Evolutionary conservation across 1,140 invertebrate species (phyloP), one percentile per base, ranked within the genome.

Genomic region (Drosophila sp.): DNA sequence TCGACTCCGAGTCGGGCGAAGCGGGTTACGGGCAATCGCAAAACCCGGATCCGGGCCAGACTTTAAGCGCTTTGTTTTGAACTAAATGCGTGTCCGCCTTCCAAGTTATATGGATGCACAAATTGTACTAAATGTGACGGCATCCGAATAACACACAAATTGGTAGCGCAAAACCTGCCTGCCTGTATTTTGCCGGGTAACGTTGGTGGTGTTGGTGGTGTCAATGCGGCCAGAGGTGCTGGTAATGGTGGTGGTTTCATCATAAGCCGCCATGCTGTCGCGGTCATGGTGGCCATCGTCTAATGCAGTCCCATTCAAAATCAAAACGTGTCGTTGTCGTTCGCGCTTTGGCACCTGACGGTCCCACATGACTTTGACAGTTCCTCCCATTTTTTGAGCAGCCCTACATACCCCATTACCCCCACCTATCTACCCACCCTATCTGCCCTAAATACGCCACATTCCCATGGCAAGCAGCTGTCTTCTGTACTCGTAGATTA

Each of bases 291-390:
- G 25, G 41, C 40, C 34, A 38, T 34, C 62, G 58, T 48, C 82
- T 87, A 86, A 86, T 86, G 82, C 82, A 76, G 67, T 86, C 66
- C 78, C 69, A 86, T 86, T 86, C 82, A 86, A 86, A 86, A 86
- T 87, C 82, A 86, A 82, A 86, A 82, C 82, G 82, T 86, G 82
- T 78, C 69, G 59, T 51, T 46, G 29, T 40, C 51, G 59, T 58
- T 53, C 46, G 21, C 57, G 36, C 63, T 66, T 66, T 54, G 50
- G 45, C 45, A 58, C 53, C 59, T 69, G 72, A 36, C 38, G 43
- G 34, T 14, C 21, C 32, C 54, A 46, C 38, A 57, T 36, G 36
- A 59, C 32, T 11, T 38, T 32, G 7, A 7, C 27, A 21, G 7
- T 4, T 7, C 16, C 7, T 29, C 6, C 21, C 18, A n/a, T n/a